Percentiles rank a stretch among this genome's conserved stretches.
Evolutionary conservation across 2,888 invertebrate species (phyloP).

Genomic region (Drosophila eohydei): DNA sequence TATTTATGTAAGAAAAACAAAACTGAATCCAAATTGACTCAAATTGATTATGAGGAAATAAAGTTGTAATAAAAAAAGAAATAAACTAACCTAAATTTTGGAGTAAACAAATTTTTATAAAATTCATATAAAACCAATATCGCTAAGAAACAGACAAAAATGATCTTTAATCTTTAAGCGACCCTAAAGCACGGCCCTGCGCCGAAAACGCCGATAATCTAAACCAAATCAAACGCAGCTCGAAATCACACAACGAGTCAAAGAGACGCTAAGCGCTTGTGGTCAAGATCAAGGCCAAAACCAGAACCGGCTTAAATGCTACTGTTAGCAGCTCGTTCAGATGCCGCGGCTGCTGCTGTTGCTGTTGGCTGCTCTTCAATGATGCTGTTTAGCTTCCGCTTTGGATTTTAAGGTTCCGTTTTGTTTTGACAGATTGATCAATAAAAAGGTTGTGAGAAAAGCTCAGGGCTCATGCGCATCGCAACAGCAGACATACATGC

Average conservation of each 20-base stretch:
- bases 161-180: conserved; percentile 23
- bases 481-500: background rate
- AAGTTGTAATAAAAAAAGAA: background rate
- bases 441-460: conserved; percentile 69
- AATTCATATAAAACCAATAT: background rate
- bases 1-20: conserved; percentile 1
- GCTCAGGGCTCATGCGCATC: conserved; percentile 33
- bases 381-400: conserved; percentile 62
- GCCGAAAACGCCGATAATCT: conserved; percentile 36
- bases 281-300: conserved; percentile 81
- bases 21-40: background rate
- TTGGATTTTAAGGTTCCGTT: conserved; percentile 61
- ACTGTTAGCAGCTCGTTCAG: conserved; percentile 56
- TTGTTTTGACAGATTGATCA: conserved; percentile 65
- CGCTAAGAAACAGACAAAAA: conserved; percentile 1
- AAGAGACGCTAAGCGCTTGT: conserved; percentile 42
- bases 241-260: conserved; percentile 9
- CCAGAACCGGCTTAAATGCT: conserved; percentile 64
- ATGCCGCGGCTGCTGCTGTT: conserved; percentile 1
- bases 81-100: too few species aligned
- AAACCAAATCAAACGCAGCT: conserved; percentile 10
- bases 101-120: too few species aligned
- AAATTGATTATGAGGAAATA: conserved; percentile 8
- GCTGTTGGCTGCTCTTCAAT: conserved; percentile 42
- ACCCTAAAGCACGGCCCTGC: conserved; percentile 43